Percentiles rank a stretch among this genome's conserved stretches.
These are phyloP conservation scores for Sciurus niger DNA, from an alignment of 2,113 vertebrate genomes.

Conservation along the genomic window DNA sequence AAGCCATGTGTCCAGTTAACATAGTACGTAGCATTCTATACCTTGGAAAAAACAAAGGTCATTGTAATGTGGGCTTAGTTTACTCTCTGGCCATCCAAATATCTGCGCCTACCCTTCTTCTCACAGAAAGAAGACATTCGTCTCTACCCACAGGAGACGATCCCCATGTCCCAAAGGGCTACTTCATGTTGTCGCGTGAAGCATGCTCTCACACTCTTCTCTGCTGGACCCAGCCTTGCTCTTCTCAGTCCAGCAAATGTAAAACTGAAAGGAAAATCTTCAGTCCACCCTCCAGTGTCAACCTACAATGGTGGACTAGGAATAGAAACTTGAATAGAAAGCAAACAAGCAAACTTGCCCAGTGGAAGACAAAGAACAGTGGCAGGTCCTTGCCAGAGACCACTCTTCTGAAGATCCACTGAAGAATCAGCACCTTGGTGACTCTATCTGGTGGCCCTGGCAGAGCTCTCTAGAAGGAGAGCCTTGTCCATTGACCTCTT, in stretches of 20 bases:
- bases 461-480: neutral
- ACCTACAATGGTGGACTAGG: neutral
- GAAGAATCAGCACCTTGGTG: neutral
- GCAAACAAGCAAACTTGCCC: neutral
- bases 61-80: neutral
- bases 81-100: neutral
- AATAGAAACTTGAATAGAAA: neutral
- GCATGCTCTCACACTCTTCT: neutral
- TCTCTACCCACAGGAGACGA: too few species aligned
- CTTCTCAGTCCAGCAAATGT: neutral
- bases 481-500: neutral
- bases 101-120: neutral
- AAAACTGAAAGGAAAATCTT: neutral
- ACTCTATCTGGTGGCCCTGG: neutral
- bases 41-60: neutral
- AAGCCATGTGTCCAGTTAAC: neutral
- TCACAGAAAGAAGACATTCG: neutral
- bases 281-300: neutral
- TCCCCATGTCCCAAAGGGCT: neutral
- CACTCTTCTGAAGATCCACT: neutral
- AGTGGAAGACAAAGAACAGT: neutral
- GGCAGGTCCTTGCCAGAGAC: fast-evolving
- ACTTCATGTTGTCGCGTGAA: too few species aligned
- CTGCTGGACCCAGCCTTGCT: neutral
- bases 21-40: neutral